phyloP scores from a whole-genome alignment of 2,888 invertebrate genomes.

The Hypolimnas misippus region DNA sequence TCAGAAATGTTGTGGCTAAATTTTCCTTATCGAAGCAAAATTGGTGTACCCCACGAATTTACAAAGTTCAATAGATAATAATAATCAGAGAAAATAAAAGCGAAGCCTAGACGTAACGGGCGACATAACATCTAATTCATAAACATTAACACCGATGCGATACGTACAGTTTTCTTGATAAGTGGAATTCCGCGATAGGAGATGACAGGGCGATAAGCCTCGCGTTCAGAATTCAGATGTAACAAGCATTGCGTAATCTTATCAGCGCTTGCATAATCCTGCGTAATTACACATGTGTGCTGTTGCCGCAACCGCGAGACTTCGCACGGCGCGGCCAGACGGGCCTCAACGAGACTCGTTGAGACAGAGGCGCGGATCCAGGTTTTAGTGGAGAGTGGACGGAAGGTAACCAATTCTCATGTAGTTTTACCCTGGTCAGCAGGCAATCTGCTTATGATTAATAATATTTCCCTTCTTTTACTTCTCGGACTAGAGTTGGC shows the following conservation, averaged over 20 bases:
- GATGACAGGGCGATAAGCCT: constrained; percentile 28
- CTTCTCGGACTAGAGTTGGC: no score
- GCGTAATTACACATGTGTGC: constrained; percentile 18
- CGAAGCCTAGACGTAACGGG: background rate
- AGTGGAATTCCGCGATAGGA: constrained; percentile 20
- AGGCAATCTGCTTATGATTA: no score
- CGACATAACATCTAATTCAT: background rate
- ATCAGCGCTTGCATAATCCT: constrained; percentile 31
- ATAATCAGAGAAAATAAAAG: background rate
- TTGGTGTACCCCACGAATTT: no score
- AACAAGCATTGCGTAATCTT: constrained; percentile 29
- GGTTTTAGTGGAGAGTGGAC: no score
- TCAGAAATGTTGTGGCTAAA: no score
- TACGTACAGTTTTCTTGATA: constrained; percentile 6
- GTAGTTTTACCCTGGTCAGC: no score
- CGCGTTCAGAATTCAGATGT: constrained; percentile 22
- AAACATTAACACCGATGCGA: background rate
- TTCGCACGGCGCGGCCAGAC: background rate
- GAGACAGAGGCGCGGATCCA: no score
- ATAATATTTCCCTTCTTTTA: no score
- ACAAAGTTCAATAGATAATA: background rate
- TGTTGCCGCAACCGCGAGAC: background rate
- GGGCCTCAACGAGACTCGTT: background rate
- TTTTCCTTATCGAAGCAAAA: no score
- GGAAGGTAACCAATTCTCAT: no score